phyloP scores from a whole-genome alignment of 2,888 invertebrate species.

The Himalopsyche tibetana region DNA sequence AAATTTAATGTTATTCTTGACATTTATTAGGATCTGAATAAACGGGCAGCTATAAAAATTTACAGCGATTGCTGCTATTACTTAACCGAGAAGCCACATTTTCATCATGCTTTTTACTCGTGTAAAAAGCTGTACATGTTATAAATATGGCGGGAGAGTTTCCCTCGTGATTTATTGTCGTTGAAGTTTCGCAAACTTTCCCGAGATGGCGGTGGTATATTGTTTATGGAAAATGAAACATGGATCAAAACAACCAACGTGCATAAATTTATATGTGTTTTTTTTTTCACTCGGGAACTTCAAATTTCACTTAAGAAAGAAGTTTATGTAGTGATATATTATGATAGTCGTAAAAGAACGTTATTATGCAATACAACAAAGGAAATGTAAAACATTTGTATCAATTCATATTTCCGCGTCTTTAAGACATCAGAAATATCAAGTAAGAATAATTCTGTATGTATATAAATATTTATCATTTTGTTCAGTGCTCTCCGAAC shows the following conservation, averaged over 20 bases:
- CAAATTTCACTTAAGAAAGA: background rate
- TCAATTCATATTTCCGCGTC: no score
- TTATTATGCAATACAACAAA: background rate
- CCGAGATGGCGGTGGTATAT: slow-evolving; percentile 35
- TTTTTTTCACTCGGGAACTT: slow-evolving; percentile 1
- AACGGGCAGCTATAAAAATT: no score
- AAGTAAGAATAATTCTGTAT: no score
- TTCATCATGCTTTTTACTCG: background rate
- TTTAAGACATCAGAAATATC: no score
- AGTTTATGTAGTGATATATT: background rate
- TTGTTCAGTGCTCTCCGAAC: no score
- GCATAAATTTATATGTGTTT: slow-evolving; percentile 22
- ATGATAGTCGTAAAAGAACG: background rate
- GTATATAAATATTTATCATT: no score
- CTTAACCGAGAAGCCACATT: background rate
- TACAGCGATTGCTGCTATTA: background rate
- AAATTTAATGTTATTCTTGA: no score
- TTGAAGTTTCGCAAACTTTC: slow-evolving; percentile 22
- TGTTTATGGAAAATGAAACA: slow-evolving; percentile 42
- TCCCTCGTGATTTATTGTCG: slow-evolving; percentile 33
- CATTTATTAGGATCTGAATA: no score
- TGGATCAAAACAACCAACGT: slow-evolving; percentile 38
- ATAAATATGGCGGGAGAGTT: slow-evolving; percentile 36
- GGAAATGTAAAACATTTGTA: background rate
- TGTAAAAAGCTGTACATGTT: background rate